Evolutionary conservation across 2,888 invertebrate species (phyloP), one percentile per base, ranked within the genome.

Genomic region (Thereva unica): DNA sequence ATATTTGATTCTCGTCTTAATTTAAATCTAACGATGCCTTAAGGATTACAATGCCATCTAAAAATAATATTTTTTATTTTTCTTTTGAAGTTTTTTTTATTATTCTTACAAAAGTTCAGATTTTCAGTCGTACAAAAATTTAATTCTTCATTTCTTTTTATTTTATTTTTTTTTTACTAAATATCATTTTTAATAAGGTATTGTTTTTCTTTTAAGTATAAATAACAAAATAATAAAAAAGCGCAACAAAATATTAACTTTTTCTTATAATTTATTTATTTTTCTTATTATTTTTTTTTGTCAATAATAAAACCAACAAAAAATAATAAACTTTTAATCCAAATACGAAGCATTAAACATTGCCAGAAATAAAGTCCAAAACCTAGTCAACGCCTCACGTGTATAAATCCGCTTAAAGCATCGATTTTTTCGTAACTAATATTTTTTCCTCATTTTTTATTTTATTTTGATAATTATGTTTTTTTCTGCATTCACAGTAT

Each of bases 1-100:
- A 23, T 23, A 23, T 45, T 38, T 38, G 9, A 10, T 47, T 10
- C 45, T 45, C 35, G n/a, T n/a, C 59, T 59, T 59, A 59, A 23
- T 37, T 38, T 38, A 47, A 59, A 59, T 52, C 12, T 59, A 59
- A 47, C 59, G 59, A 59, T 59, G 59, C 59, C 59, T 59, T 59
- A 59, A 59, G 59, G 47, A 59, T 23, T 23, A 59, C 38, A n/a
- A 59, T n/a, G 34, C 45, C 59, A 49, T 47, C 45, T 59, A 59
- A 59, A 59, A 59, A 59, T 59, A 59, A 59, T 9, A 59, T 3
- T 38, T 47, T 59, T 2, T 59, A 10, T 59, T 45, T 59, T 47
- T 38, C 45, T 37, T 47, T 47, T 59, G 59, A 47, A 10, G 23
- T 23, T 23, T 23, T 23, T 23, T 23, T 23, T 23, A 23, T 23